Base-by-base conservation (phyloP, 2,113 vertebrate species). In the Ariopsis seemanni region DNA sequence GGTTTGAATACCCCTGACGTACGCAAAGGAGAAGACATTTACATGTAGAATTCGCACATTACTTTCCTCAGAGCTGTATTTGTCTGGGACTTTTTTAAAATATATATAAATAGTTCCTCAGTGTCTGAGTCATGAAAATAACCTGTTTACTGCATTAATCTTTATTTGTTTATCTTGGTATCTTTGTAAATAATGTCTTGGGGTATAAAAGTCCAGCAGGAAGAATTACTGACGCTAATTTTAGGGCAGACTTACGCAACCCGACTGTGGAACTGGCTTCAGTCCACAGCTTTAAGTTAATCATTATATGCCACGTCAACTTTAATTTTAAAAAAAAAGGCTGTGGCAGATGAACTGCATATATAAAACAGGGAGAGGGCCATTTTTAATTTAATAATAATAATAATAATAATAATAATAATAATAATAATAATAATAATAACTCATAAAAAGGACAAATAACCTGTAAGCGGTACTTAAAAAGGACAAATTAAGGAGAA, bases 201-300 rank as follows among this genome's bases (percentile, higher is more conserved):
- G 71, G 27, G 27, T 55, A 48, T 69, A 63, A 87, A 71, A 83
- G 86, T 57, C 27, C 77, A 71, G 15, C 11, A 72, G 20, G 20
- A 42, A 63, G 17, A 34, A 15, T 4, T 7, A 55, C 82, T 71
- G 65, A 55, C 55, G 83, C 83, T 55, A 84, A 67, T 71, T 57
- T 72, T 71, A 67, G 52, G 83, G 25, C 52, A 83, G 30, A 75
- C 69, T 75, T 85, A 50, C n/a, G 53, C 83, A 77, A 74, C 53
- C 69, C 34, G 15, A 72, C 30, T 74, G 34, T 11, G 1, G 58
- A 65, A 42, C 82, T 85, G 78, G 86, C 81, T 84, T 83, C 80
- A 57, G 87, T 88, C 80, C 89, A 71, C 63, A 10, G 77, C 71
- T 80, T 62, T 42, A 52, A 48, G 85, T 90, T 90, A 90, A 90